A percentile compares a stretch with the other conserved stretches of the same genome.
These are phyloP conservation scores for Brachionus asplanchnoidis DNA, from an alignment of 1,140 invertebrate genomes.

Conservation along the genomic window DNA sequence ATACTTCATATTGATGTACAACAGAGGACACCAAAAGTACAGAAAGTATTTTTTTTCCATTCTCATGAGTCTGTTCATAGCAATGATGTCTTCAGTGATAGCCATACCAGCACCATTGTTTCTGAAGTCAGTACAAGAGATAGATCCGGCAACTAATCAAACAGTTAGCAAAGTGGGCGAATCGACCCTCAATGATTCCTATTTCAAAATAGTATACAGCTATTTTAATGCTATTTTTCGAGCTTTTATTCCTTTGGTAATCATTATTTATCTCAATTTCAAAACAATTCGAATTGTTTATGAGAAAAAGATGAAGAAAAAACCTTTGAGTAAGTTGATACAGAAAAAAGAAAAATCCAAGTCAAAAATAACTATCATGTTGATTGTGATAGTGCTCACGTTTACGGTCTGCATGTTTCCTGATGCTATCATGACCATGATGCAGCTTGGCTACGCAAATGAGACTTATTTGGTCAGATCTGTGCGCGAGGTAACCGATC, in stretches of 20 bases:
- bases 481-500: constrained; percentile 70
- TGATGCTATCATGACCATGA: constrained; percentile 62
- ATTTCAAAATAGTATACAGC: constrained; percentile 30
- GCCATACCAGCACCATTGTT: constrained; percentile 29
- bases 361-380: constrained; percentile 66
- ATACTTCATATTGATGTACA: constrained; percentile 63
- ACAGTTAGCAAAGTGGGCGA: not conserved
- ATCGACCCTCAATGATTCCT: not conserved
- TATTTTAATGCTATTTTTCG: constrained; percentile 39
- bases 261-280: constrained; percentile 21
- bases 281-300: constrained; percentile 24
- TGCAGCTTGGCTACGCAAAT: constrained; percentile 54
- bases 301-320: constrained; percentile 21
- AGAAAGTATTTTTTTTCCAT: constrained; percentile 23
- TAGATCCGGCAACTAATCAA: not conserved
- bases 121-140: not conserved
- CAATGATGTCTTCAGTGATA: not conserved
- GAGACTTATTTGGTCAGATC: constrained; percentile 56
- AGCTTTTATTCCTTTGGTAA: constrained; percentile 25
- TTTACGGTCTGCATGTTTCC: constrained; percentile 72
- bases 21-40: constrained; percentile 3
- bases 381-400: constrained; percentile 69
- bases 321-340: not conserved
- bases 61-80: constrained; percentile 10
- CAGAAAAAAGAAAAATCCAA: constrained; percentile 15